Percentiles rank a stretch among this genome's conserved stretches.
Evolutionary conservation across 2,888 invertebrate genomes (phyloP).

Genomic region (Acanthosepion lycidas): DNA sequence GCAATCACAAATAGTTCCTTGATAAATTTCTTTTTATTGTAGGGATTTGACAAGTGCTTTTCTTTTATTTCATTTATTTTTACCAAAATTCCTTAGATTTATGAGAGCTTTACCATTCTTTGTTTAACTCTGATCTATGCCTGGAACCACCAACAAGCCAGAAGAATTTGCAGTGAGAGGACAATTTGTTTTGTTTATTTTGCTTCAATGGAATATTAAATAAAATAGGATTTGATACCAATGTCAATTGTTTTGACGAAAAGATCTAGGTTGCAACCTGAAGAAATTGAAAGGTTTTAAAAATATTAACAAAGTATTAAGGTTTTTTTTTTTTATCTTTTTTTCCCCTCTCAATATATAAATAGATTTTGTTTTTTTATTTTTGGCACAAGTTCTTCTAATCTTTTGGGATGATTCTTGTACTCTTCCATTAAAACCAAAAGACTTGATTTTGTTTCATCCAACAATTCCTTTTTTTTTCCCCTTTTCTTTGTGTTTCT

Average conservation of each 20-base stretch:
- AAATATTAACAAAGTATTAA: neutral
- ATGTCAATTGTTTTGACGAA: neutral
- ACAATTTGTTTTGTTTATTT: neutral
- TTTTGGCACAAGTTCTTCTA: neutral
- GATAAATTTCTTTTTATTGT: neutral
- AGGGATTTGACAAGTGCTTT: neutral
- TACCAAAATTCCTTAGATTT: neutral
- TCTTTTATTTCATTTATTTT: neutral
- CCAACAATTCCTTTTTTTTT: neutral
- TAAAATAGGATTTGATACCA: neutral
- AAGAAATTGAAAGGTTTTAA: neutral
- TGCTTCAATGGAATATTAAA: neutral
- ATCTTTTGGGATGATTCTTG: neutral
- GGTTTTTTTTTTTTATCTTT: neutral
- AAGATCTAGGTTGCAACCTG: neutral
- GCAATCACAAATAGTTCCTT: too few species aligned
- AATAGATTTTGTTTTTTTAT: neutral
- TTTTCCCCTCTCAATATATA: neutral
- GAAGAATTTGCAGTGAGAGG: neutral
- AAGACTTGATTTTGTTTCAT: neutral
- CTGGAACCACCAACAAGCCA: neutral
- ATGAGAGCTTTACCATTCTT: neutral
- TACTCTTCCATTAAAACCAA: neutral
- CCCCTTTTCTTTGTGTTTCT: neutral
- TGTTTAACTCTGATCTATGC: neutral